These are phyloP conservation scores for Aurelia coerulea DNA, from an alignment of 30 jellyfish, hydroid and myxozoan genomes.

Conservation along the genomic window DNA sequence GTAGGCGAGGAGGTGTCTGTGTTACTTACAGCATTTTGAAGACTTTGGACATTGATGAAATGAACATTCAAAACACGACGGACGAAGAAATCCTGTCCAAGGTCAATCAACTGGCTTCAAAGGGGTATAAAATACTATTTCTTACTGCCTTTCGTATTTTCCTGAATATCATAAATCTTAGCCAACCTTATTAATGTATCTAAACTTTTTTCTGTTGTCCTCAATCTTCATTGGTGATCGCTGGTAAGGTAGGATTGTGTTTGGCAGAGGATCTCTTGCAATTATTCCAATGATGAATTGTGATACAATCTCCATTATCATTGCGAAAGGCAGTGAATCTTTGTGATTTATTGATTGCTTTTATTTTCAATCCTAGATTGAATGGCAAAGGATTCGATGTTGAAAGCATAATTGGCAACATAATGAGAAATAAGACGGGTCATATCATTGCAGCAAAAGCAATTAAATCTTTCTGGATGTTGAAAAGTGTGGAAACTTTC, in stretches of 20 bases:
- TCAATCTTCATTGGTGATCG: too few species aligned
- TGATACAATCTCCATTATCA: too few species aligned
- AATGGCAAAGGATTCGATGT: conserved; percentile 20
- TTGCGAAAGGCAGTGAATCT: too few species aligned
- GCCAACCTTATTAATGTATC: too few species aligned
- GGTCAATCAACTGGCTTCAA: not conserved
- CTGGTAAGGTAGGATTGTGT: too few species aligned
- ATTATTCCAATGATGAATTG: too few species aligned
- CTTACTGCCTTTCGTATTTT: not conserved
- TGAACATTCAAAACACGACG: not conserved
- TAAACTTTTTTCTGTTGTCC: too few species aligned
- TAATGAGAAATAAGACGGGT: not conserved
- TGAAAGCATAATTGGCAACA: not conserved
- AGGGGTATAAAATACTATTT: not conserved
- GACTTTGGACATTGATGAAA: not conserved
- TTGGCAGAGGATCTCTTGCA: too few species aligned
- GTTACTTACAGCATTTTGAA: not conserved
- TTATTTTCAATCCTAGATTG: not conserved
- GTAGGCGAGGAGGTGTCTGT: not conserved
- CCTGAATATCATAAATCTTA: too few species aligned
- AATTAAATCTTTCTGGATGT: conserved; percentile 10
- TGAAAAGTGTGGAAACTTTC: conserved; percentile 10
- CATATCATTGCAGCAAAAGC: conserved; percentile 29
- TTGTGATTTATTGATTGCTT: too few species aligned
- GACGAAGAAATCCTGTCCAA: not conserved